Conservation (phyloP, 2,888 invertebrate species). For the Trypoxylon attenuatum region DNA sequence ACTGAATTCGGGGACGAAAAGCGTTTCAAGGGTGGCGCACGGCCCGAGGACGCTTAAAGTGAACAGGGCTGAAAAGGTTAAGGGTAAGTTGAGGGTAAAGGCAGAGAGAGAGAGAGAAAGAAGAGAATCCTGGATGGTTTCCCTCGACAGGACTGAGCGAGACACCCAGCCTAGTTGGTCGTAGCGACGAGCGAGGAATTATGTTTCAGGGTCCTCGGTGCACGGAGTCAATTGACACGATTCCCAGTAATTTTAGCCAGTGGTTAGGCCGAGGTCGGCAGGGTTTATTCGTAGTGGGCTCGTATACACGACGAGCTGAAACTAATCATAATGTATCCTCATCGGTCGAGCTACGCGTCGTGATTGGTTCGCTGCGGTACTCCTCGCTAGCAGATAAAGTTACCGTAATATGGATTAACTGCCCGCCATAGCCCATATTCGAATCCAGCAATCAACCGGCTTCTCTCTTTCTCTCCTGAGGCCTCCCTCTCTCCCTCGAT, state of each 20-base stretch:
- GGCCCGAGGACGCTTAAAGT: not conserved
- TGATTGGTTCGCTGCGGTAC: conserved; percentile 59
- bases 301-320: conserved; percentile 41
- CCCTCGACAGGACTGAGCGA: not conserved
- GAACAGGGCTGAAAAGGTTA: not conserved
- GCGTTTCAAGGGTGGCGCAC: not conserved
- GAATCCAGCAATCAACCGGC: too few species aligned
- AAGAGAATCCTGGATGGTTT: not conserved
- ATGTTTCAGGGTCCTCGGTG: conserved; percentile 27
- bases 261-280: conserved; percentile 46
- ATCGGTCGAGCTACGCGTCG: conserved; percentile 39
- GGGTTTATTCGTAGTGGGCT: conserved; percentile 42
- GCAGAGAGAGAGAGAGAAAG: not conserved
- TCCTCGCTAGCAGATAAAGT: conserved; percentile 57
- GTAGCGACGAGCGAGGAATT: conserved; percentile 17
- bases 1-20: not conserved
- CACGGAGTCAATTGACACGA: conserved; percentile 53
- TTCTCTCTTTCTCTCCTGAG: too few species aligned
- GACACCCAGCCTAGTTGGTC: not conserved
- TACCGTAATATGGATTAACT: conserved; percentile 60
- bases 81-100: not conserved
- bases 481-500: too few species aligned
- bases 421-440: conserved; percentile 51
- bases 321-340: conserved; percentile 60
- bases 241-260: conserved; percentile 56